Percentiles rank a stretch among this genome's conserved stretches.
Conservation (phyloP, 1,140 invertebrate species). For the Thaumetopoea pityocampa region DNA sequence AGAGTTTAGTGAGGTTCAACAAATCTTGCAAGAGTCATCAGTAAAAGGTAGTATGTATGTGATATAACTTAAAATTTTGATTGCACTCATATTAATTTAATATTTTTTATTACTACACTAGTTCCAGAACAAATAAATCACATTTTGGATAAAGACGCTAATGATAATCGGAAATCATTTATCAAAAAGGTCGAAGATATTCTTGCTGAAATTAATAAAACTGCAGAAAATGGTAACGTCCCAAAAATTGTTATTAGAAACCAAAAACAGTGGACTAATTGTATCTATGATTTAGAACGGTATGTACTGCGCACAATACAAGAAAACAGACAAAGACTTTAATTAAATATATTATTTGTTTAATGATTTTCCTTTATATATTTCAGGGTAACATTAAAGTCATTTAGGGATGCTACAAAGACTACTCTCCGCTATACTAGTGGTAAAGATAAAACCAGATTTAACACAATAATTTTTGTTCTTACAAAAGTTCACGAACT, state of each 20-base stretch:
- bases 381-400: slow-evolving; percentile 64
- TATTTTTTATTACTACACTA: too few relatives aligned
- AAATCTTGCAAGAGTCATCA: slow-evolving; percentile 31
- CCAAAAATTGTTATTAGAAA: slow-evolving; percentile 56
- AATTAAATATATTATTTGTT: too few relatives aligned
- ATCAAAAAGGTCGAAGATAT: slow-evolving; percentile 54
- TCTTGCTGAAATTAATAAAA: slow-evolving; percentile 41
- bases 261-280: slow-evolving; percentile 68
- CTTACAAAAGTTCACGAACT: slow-evolving; percentile 64
- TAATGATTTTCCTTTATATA: neutral
- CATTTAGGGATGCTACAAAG: slow-evolving; percentile 52
- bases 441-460: slow-evolving; percentile 51
- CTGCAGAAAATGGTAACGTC: slow-evolving; percentile 33
- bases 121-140: too few relatives aligned
- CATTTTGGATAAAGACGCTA: slow-evolving; percentile 24
- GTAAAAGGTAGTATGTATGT: slow-evolving; percentile 8
- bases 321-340: neutral
- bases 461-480: slow-evolving; percentile 61
- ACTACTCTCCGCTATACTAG: slow-evolving; percentile 46
- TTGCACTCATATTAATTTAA: neutral
- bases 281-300: slow-evolving; percentile 67
- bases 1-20: slow-evolving; percentile 49
- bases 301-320: slow-evolving; percentile 15
- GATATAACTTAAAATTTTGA: neutral
- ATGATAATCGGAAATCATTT: slow-evolving; percentile 28